Evolutionary conservation across 2,113 vertebrate species (phyloP).

Genomic region (Circaetus gallicus): DNA sequence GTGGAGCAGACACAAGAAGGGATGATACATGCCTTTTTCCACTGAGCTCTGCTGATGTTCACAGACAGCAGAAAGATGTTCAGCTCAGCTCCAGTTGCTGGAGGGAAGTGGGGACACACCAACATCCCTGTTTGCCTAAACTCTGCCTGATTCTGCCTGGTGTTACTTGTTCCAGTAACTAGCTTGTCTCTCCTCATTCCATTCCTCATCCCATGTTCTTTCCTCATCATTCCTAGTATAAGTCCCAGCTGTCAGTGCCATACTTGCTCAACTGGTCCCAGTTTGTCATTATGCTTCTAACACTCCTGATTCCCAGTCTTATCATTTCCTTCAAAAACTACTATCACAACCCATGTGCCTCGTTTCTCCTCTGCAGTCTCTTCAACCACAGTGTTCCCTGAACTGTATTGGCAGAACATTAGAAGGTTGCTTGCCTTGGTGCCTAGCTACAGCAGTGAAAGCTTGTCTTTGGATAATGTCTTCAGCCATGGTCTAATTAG

Average conservation of each 20-base stretch:
- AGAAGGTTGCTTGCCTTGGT: neutral
- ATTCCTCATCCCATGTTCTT: neutral
- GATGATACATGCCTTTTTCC: neutral
- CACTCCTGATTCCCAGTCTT: neutral
- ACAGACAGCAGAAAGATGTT: neutral
- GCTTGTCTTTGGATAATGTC: neutral
- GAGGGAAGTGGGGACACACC: neutral
- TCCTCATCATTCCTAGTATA: neutral
- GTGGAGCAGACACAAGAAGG: neutral
- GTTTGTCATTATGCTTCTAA: neutral
- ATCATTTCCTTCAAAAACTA: neutral
- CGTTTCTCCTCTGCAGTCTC: neutral
- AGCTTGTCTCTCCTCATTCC: neutral
- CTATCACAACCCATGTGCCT: neutral
- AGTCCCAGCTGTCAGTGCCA: neutral
- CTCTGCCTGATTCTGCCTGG: neutral
- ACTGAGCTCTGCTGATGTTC: neutral
- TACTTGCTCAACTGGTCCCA: neutral
- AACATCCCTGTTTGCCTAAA: neutral
- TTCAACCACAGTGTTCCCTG: neutral
- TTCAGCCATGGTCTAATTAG: neutral
- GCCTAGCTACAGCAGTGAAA: neutral
- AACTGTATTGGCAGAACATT: neutral
- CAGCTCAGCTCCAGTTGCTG: neutral
- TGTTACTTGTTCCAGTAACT: neutral